Conservation (phyloP, 2,888 invertebrate species). For the Lasioglossum calceatum region DNA sequence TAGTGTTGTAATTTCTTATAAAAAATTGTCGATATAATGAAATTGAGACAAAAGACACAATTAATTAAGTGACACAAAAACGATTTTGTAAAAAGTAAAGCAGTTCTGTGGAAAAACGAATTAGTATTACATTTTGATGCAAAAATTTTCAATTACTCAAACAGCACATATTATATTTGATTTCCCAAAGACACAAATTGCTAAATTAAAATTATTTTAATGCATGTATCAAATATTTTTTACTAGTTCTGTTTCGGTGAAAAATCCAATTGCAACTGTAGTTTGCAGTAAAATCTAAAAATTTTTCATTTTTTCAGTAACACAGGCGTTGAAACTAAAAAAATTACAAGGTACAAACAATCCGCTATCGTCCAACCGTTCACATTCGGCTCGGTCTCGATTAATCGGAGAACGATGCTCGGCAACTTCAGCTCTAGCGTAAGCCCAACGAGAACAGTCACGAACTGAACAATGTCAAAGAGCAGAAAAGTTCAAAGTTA, state of each 20-base stretch:
- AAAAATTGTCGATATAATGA: no score
- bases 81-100: not conserved
- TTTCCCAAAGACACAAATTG: not conserved
- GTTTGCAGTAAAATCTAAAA: not conserved
- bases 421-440: slow-evolving; percentile 66
- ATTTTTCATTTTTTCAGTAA: not conserved
- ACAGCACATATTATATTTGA: not conserved
- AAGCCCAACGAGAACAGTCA: slow-evolving; percentile 72
- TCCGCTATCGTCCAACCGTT: slow-evolving; percentile 16
- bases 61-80: not conserved
- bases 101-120: not conserved
- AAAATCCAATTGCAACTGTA: not conserved
- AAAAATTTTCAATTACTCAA: not conserved
- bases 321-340: not conserved
- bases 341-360: not conserved
- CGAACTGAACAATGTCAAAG: slow-evolving; percentile 57
- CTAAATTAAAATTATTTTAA: not conserved
- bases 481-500: slow-evolving; percentile 43
- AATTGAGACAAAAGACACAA: no score
- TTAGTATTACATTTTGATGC: not conserved
- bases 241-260: not conserved
- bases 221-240: not conserved
- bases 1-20: no score
- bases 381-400: slow-evolving; percentile 32
- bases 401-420: slow-evolving; percentile 50